Conservation (phyloP, 2,797 vertebrate genomes). For the Silurus lanzhouensis region DNA sequence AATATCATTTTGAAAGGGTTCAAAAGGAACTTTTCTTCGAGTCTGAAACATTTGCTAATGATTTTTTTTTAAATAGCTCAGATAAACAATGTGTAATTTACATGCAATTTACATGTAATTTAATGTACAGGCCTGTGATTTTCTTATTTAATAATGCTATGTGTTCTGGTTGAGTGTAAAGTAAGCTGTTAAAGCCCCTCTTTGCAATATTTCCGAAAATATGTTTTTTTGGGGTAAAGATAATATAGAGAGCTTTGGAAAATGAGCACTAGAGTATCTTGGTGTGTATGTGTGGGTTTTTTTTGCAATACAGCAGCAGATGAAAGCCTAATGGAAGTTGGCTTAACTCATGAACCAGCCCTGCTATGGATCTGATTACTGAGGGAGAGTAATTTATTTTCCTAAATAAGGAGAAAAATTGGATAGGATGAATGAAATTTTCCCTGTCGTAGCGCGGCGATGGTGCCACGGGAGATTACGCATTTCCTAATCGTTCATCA, state of each 20-base stretch:
- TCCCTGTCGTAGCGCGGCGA: constrained; percentile 79
- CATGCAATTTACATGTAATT: background rate
- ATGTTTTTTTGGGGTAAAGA: constrained; percentile 12
- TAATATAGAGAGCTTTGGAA: constrained; percentile 68
- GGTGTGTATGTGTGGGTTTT: constrained; percentile 55
- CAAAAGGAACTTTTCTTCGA: background rate
- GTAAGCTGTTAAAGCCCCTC: background rate
- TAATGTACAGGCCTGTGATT: background rate
- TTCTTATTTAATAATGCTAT: constrained; percentile 5
- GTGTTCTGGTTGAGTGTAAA: background rate
- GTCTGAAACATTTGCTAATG: background rate
- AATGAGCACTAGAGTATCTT: constrained; percentile 58
- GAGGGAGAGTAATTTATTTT: constrained; percentile 81
- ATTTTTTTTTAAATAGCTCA: background rate
- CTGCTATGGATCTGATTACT: constrained; percentile 83
- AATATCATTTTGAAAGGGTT: background rate
- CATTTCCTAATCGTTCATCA: constrained; percentile 85
- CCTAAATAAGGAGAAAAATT: constrained; percentile 84
- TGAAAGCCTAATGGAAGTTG: constrained; percentile 81
- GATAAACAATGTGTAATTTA: background rate
- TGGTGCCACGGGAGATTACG: constrained; percentile 81
- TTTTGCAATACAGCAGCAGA: constrained; percentile 67
- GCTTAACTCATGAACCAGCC: constrained; percentile 81
- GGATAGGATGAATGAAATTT: constrained; percentile 83
- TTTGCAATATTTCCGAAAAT: constrained; percentile 4